Evolutionary conservation across 2,113 vertebrate genomes (phyloP), one percentile per base, ranked within the genome.

Genomic region (Pavo muticus): DNA sequence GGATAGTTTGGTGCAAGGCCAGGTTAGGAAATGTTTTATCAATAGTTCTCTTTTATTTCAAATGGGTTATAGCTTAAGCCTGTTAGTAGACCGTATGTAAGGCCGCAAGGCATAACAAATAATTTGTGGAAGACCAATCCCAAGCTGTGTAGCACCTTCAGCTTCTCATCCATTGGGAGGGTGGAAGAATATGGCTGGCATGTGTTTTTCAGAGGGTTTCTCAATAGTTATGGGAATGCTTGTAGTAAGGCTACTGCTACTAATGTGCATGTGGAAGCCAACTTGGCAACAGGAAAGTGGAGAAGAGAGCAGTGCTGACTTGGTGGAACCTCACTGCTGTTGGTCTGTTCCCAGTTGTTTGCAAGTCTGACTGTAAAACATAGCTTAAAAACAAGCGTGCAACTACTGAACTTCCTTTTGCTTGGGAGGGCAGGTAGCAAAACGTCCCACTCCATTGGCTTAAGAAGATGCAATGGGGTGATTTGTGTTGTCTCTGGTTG

Each of bases 361-460:
- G 48, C 30, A 40, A 45, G 3, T 57, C 23, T 19, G 44, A 6
- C 9, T 39, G 16, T 47, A 35, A 94, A 47, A 84, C 11, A 8
- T 2, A 45, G 21, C 57, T 88, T n/a, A 32, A 57, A 73, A 87
- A 3, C 14, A 73, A 68, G 11, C 35, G 35, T 2, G 0, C 29
- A 50, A 2, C 21, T 29, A 6, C 19, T 14, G 52, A 87, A 42
- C 2, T 8, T n/a, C 9, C 10, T 79, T 54, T 40, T 45, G 39
- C 47, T 74, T 21, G 25, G 61, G 8, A 39, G 35, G 21, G 40
- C n/a, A 35, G 25, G 14, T 18, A 71, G 42, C 4, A 16, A 1
- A 2, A 71, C 1, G 8, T 37, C 19, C 4, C 10, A 1, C 9
- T 50, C 25, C 16, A 11, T 4, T 16, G 50, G 7, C 24, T 74